Base-by-base conservation (phyloP, 92 coral and sea anemone species). In the Phenganax stokvisi region DNA sequence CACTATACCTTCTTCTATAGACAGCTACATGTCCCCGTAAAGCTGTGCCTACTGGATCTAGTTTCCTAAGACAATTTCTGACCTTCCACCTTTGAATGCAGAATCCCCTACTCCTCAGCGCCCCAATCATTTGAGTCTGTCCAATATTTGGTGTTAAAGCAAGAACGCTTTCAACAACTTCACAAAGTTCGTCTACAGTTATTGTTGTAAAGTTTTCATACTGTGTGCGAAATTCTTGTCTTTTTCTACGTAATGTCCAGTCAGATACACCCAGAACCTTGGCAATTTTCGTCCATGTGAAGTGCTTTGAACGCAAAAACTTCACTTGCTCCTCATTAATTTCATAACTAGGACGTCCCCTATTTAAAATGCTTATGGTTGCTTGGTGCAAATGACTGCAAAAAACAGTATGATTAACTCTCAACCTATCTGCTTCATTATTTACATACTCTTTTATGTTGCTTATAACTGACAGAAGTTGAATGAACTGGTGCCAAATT, bases 1-100 rank as follows among this genome's bases (percentile, higher is more conserved):
- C 81, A 31, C 30, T 8, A 51, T 57, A 77, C 61, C 59, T 77
- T 77, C 81, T 77, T 8, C 81, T 51, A 57, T 77, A 77, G 52
- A 77, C 30, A 44, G 70, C 54, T 57, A 31, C 54, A 10, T 77
- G 64, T 53, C 81, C 64, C 10, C 70, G 81, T 54, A 77, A 67
- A 57, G 81, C 81, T 57, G 81, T 77, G 54, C 81, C 70, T 8
- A 57, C 70, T n/a, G 81, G 70, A 11, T 57, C 70, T 10, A 77
- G 5, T 77, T 58, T 57, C 0, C 53, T 12, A 10, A 77, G 71
- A 29, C 64, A 59, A 28, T 77, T 7, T 16, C 81, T 67, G 15
- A 77, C 81, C 68, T 54, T 77, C 81, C 71, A 77, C 4, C 81
- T 63, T 52, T 77, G 81, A 29, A 77, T 54, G 16, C 6, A 9